A percentile compares a stretch with the other conserved stretches of the same genome.
Evolutionary conservation across 2,113 vertebrate genomes (phyloP).

Genomic region (Chionodraco myersi): DNA sequence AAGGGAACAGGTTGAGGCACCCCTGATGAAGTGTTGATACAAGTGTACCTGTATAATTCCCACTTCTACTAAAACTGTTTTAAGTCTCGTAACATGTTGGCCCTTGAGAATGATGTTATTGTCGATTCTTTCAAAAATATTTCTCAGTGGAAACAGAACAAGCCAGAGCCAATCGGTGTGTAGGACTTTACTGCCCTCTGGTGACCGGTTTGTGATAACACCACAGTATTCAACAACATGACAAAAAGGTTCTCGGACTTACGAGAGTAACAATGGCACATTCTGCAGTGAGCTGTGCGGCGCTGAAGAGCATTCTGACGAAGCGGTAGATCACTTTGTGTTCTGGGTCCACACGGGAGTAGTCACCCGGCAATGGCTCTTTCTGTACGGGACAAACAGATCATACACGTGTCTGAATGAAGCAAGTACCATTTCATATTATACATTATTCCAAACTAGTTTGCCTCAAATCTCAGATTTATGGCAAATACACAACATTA

Average conservation of each 20-base stretch:
- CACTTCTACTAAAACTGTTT: no score
- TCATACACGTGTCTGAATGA: constrained; percentile 9
- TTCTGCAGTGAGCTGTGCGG: constrained; percentile 98
- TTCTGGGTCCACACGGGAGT: constrained; percentile 92
- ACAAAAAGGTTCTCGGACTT: constrained; percentile 67
- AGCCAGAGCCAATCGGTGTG: not conserved
- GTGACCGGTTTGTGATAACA: constrained; percentile 10
- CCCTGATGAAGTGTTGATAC: no score
- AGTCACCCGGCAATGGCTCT: constrained; percentile 95
- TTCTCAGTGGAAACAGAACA: not conserved
- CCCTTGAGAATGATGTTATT: no score
- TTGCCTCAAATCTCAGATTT: no score
- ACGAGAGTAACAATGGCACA: constrained; percentile 99
- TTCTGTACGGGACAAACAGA: constrained; percentile 82
- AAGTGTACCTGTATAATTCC: no score
- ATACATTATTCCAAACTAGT: not conserved
- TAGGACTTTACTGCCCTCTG: constrained; percentile 84
- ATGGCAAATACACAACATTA: no score
- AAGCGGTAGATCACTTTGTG: constrained; percentile 99
- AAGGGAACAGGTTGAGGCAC: no score
- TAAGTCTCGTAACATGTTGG: no score
- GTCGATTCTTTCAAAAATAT: no score
- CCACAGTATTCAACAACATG: not conserved
- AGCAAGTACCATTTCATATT: not conserved
- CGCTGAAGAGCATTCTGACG: constrained; percentile 96